These are phyloP conservation scores for Bubo blakistoni DNA, from an alignment of 2,113 vertebrate genomes.

Conservation along the genomic window DNA sequence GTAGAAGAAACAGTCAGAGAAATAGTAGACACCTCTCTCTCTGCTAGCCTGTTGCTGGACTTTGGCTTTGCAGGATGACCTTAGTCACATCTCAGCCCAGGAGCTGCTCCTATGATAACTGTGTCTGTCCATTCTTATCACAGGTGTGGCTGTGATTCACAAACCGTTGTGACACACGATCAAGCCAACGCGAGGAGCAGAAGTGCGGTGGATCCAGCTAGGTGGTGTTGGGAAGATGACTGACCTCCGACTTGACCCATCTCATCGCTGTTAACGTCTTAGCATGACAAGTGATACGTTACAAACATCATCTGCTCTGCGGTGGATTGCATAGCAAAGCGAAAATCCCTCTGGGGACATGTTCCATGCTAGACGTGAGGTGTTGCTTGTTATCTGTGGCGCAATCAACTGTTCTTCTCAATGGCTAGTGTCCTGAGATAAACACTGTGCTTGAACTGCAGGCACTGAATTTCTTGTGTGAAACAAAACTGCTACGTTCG, in stretches of 20 bases:
- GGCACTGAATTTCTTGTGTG: slow-evolving; percentile 25
- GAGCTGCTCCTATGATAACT: not conserved
- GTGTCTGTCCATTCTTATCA: not conserved
- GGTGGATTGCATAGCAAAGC: not conserved
- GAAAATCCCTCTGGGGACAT: not conserved
- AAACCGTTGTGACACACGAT: slow-evolving; percentile 83
- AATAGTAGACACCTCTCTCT: not conserved
- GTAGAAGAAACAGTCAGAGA: not conserved
- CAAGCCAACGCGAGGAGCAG: slow-evolving; percentile 42
- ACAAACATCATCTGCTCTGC: slow-evolving; percentile 1
- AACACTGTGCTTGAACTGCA: slow-evolving; percentile 34
- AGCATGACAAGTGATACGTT: not conserved
- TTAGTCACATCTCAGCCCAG: not conserved
- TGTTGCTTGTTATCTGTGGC: slow-evolving; percentile 63
- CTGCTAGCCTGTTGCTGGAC: not conserved
- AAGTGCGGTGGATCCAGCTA: slow-evolving; percentile 24
- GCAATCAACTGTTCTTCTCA: slow-evolving; percentile 58
- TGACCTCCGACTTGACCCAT: slow-evolving; percentile 2
- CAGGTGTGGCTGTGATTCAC: slow-evolving; percentile 95
- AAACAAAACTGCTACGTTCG: slow-evolving; percentile 30
- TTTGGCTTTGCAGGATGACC: not conserved
- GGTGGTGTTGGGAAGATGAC: not conserved
- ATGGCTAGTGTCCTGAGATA: slow-evolving; percentile 21
- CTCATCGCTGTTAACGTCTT: slow-evolving; percentile 22
- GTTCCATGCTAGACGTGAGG: slow-evolving; percentile 12